phyloP scores from a whole-genome alignment of 2,888 invertebrate genomes.

The Sisyra terminalis region DNA sequence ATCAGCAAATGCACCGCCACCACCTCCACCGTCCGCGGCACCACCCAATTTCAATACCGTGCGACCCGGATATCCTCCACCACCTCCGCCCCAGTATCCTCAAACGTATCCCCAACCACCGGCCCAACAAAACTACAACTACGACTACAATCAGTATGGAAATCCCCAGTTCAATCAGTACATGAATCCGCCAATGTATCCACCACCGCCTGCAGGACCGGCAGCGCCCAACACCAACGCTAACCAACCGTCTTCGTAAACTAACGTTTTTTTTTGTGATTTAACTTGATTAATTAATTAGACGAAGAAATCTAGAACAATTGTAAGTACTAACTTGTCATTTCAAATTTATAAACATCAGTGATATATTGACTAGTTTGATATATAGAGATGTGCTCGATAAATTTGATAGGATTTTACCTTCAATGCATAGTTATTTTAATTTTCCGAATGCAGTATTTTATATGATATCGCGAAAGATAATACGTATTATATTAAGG shows the following conservation, averaged over 20 bases:
- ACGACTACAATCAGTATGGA: constrained; percentile 3
- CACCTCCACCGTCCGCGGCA: neutral
- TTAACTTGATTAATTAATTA: too few relatives aligned
- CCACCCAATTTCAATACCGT: neutral
- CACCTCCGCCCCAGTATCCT: constrained; percentile 2
- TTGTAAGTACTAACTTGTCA: too few relatives aligned
- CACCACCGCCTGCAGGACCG: constrained; percentile 1
- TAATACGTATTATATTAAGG: too few relatives aligned
- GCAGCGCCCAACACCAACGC: constrained; percentile 3
- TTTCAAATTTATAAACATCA: too few relatives aligned
- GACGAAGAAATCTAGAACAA: too few relatives aligned
- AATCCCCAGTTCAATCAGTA: constrained; percentile 5
- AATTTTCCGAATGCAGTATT: too few relatives aligned
- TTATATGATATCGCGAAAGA: too few relatives aligned
- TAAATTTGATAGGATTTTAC: too few relatives aligned
- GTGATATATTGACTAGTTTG: too few relatives aligned
- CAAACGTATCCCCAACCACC: constrained; percentile 8
- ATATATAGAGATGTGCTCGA: too few relatives aligned
- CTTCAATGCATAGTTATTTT: too few relatives aligned
- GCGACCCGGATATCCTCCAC: constrained; percentile 4
- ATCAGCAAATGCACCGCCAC: constrained; percentile 1
- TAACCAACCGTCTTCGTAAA: constrained; percentile 5
- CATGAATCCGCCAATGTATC: constrained; percentile 6
- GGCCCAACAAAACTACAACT: constrained; percentile 2
- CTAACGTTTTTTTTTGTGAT: neutral